phyloP scores from a whole-genome alignment of 2,888 invertebrate species.

The Uloborus plumipes region DNA sequence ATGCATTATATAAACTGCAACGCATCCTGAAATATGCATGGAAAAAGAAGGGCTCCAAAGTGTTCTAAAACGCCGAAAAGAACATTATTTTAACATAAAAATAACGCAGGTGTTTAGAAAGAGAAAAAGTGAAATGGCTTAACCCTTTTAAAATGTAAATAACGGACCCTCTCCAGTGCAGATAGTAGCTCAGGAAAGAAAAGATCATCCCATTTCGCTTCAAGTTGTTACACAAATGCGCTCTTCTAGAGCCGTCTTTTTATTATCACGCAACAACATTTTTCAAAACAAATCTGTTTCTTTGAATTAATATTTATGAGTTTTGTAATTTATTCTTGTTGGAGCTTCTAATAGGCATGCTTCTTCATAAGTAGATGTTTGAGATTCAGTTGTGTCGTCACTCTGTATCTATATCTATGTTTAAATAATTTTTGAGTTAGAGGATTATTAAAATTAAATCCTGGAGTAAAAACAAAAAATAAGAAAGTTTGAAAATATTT shows the following conservation, averaged over 20 bases:
- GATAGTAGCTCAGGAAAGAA: constrained; percentile 17
- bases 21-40: constrained; percentile 41
- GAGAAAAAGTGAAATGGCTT: constrained; percentile 51
- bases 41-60: constrained; percentile 31
- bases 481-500: no score
- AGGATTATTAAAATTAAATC: no score
- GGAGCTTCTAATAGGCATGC: no score
- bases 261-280: constrained; percentile 18
- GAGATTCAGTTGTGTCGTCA: no score
- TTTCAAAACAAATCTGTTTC: constrained; percentile 32
- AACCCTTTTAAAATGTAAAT: constrained; percentile 54
- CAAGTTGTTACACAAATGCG: no score
- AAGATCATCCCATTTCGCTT: constrained; percentile 2
- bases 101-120: constrained; percentile 56
- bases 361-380: no score
- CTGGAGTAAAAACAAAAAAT: no score
- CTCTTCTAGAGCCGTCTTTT: constrained; percentile 9
- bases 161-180: constrained; percentile 25
- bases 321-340: no score
- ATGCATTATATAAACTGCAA: constrained; percentile 40
- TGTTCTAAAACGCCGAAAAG: constrained; percentile 44
- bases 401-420: no score
- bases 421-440: no score
- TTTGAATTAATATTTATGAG: constrained; percentile 47
- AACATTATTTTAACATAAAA: constrained; percentile 52